Percentiles rank a stretch among this genome's conserved stretches.
phyloP scores from a whole-genome alignment of 2,113 vertebrate genomes.

The Datnioides undecimradiatus region DNA sequence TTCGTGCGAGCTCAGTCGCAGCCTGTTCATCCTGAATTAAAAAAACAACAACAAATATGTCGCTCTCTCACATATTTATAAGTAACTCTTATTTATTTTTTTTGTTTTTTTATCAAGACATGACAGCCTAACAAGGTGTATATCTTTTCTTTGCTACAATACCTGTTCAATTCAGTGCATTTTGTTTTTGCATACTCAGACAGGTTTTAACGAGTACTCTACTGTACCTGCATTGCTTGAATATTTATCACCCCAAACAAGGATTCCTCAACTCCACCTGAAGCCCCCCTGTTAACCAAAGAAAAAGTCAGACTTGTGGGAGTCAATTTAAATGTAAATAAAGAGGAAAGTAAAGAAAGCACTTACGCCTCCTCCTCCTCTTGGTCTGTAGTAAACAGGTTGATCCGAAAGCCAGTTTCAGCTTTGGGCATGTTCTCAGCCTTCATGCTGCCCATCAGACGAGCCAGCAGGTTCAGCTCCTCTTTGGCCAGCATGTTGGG shows the following conservation, averaged over 20 bases:
- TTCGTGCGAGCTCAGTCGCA: slow-evolving; percentile 85
- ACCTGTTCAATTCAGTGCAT: no score
- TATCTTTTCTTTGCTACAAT: neutral
- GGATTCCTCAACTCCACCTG: slow-evolving; percentile 77
- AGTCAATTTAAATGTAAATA: neutral
- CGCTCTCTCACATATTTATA: neutral
- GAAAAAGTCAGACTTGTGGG: neutral
- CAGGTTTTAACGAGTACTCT: neutral
- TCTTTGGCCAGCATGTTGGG: slow-evolving; percentile 93
- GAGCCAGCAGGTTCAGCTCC: slow-evolving; percentile 93
- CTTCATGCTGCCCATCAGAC: slow-evolving; percentile 91
- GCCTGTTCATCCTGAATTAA: slow-evolving; percentile 85
- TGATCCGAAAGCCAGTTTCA: slow-evolving; percentile 86
- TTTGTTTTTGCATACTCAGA: neutral
- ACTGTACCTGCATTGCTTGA: slow-evolving; percentile 88
- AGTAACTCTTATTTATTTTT: neutral
- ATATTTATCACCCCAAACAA: slow-evolving; percentile 88
- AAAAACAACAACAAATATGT: neutral
- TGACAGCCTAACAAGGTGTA: neutral
- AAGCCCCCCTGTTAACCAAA: slow-evolving; percentile 79
- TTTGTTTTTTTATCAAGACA: no score
- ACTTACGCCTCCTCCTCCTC: slow-evolving; percentile 88
- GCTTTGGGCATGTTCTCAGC: slow-evolving; percentile 70
- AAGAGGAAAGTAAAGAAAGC: neutral
- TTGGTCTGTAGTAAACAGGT: slow-evolving; percentile 87